Conservation (phyloP, 1,140 invertebrate species). For the Oreohelix idahoensis region DNA sequence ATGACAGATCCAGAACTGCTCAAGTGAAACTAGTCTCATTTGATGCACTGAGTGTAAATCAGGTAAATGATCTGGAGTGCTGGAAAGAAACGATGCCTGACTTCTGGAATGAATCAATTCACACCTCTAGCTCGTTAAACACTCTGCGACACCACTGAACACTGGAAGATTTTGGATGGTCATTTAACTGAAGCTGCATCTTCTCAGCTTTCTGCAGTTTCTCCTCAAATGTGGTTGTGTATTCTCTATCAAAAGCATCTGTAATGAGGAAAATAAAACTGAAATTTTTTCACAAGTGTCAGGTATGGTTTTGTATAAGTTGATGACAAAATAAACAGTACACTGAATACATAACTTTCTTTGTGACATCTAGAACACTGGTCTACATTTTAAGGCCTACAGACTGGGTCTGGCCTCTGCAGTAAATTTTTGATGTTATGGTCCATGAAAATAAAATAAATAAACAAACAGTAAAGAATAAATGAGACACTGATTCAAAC, state of each 20-base stretch:
- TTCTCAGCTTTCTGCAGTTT: slow-evolving; percentile 81
- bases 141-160: slow-evolving; percentile 90
- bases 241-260: slow-evolving; percentile 92
- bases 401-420: too few relatives aligned
- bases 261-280: slow-evolving; percentile 49
- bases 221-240: slow-evolving; percentile 82
- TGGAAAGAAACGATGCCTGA: neutral
- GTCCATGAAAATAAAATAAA: too few relatives aligned
- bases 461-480: too few relatives aligned
- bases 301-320: neutral
- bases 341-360: neutral
- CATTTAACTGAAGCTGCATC: slow-evolving; percentile 80
- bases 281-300: neutral
- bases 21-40: neutral
- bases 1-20: neutral
- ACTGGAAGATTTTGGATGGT: slow-evolving; percentile 84
- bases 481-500: too few relatives aligned
- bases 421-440: too few relatives aligned
- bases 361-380: too few relatives aligned
- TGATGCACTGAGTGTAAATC: neutral
- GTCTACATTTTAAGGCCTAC: too few relatives aligned
- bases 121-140: slow-evolving; percentile 78
- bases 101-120: neutral
- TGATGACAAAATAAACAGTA: neutral
- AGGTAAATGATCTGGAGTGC: neutral